Conservation (phyloP, 2,113 vertebrate genomes). For the Heteronetta atricapilla region DNA sequence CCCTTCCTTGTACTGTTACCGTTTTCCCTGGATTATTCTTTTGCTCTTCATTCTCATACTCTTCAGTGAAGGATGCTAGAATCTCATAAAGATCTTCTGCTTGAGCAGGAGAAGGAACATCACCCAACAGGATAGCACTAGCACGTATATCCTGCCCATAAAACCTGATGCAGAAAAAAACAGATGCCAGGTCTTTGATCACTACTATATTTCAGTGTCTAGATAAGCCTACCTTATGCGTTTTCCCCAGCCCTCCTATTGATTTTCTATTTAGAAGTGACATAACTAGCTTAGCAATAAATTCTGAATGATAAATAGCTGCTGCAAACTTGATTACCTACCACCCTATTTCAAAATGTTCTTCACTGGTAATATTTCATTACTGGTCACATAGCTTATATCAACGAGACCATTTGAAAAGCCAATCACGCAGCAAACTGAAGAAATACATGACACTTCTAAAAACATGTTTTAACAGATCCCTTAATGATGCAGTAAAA, state of each 20-base stretch:
- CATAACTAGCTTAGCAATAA: neutral
- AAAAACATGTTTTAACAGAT: neutral
- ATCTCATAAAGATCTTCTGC: conserved; percentile 87
- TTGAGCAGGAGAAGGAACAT: conserved; percentile 83
- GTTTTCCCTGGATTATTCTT: conserved; percentile 60
- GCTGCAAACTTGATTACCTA: neutral
- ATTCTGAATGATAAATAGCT: neutral
- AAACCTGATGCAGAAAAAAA: conserved; percentile 79
- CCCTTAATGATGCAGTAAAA: neutral
- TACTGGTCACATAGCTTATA: neutral
- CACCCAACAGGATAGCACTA: conserved; percentile 90
- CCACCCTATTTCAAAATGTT: neutral
- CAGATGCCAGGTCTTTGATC: neutral
- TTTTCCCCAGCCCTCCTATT: too few species aligned
- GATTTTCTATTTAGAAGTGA: neutral
- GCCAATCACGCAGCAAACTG: neutral
- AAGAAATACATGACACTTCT: neutral
- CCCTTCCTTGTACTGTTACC: conserved; percentile 58
- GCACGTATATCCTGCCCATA: conserved; percentile 91
- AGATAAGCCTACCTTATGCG: neutral
- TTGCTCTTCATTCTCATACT: conserved; percentile 81
- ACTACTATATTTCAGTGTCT: neutral
- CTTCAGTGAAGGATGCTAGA: conserved; percentile 87
- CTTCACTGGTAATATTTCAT: neutral
- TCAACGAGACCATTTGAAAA: neutral